These are phyloP conservation scores for Podarcis lilfordi DNA, from an alignment of 2,797 vertebrate genomes.

Conservation along the genomic window DNA sequence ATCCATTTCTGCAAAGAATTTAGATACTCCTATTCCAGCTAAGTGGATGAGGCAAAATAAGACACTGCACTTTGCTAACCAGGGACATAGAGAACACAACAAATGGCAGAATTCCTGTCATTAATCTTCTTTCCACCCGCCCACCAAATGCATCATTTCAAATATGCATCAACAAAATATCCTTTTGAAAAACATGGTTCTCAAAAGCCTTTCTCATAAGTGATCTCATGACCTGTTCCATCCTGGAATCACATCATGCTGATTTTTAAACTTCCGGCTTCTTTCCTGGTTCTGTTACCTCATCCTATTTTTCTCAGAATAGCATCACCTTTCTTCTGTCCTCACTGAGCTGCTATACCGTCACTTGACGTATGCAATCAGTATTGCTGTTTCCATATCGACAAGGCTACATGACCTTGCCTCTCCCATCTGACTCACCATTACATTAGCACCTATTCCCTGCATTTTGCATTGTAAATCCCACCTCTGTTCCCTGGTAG, in stretches of 20 bases:
- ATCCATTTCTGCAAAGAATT: constrained; percentile 3
- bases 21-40: neutral
- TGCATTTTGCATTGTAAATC: neutral
- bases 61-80: neutral
- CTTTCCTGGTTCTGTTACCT: constrained; percentile 34
- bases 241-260: constrained; percentile 28
- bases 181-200: neutral
- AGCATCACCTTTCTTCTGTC: constrained; percentile 38
- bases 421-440: constrained; percentile 24
- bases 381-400: constrained; percentile 20
- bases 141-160: neutral
- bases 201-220: constrained; percentile 28
- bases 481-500: neutral
- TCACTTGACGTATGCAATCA: constrained; percentile 32
- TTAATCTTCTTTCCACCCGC: neutral
- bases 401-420: constrained; percentile 2
- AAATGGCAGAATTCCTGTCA: neutral
- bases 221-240: constrained; percentile 20
- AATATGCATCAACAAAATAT: constrained; percentile 40
- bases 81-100: neutral
- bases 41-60: neutral
- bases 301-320: constrained; percentile 38
- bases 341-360: constrained; percentile 9
- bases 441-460: constrained; percentile 28
- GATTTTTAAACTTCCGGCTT: constrained; percentile 40